Evolutionary conservation across 2,113 vertebrate species (phyloP), one percentile per base, ranked within the genome.

Genomic region (Tragelaphus buxtoni): DNA sequence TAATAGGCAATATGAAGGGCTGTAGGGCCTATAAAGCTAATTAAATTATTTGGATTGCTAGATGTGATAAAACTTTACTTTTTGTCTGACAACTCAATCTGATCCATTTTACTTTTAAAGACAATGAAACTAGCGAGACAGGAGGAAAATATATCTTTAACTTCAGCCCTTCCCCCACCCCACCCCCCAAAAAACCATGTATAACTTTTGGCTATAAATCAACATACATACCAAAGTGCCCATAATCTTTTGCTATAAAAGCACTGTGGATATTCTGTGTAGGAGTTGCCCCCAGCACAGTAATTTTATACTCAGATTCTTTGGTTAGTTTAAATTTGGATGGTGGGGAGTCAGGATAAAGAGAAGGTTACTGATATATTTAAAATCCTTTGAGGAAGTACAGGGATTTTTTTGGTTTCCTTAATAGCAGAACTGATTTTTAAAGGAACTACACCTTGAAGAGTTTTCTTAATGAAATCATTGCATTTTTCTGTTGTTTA

Each of bases 281-380:
- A 56, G 51, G 72, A 88, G 28, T 76, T 76, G 30, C 56, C 32
- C 5, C 2, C 91, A 65, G 39, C 2, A 30, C 30, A 84, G 90
- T 91, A 95, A 97, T 91, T 87, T 96, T 96, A 95, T 88, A 95
- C 60, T 94, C 61, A 88, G 69, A 96, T 97, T 97, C 80, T 83
- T 89, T 39, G 24, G 60, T 96, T 96, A 79, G 88, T 88, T 96
- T 97, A 96, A 95, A 95, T 97, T 90, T 96, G 94, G 90, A 81
- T 88, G 32, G 20, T 89, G 24, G 45, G 74, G 81, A 96, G 39
- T 88, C 4, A 30, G 39, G 28, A 83, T 58, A 82, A 53, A 74
- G 30, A 85, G 35, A 30, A 77, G 32, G 26, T 53, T 35, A 55
- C 61, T 85, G 82, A 55, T 93, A 77, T 61, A 81, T 96, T 95